Base-by-base conservation (phyloP, 2,113 vertebrate species). In the Cairina moschata region DNA sequence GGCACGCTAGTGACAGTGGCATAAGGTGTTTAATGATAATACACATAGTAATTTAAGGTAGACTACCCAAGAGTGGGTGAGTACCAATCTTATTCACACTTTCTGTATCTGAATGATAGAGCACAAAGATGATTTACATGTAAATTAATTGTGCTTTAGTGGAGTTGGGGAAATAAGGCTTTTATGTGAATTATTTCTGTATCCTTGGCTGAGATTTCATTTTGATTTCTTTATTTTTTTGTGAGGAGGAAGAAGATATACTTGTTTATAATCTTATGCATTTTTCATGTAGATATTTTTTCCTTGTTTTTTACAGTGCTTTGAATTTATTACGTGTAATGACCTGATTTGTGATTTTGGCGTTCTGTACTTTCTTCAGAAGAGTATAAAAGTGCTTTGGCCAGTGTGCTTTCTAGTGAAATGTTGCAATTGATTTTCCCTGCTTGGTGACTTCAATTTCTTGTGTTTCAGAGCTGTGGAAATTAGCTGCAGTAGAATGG, bases 401-500 rank as follows among this genome's bases (percentile, higher is more conserved):
- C 22, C 15, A 42, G 42, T 63, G 56, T 28, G 40, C 40, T 36
- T 52, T 94, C 63, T 81, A 55, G 34, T 36, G 23, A 79, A 94
- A 34, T 8, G 2, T 17, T 34, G 20, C 65, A 86, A 48, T 82
- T 96, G 52, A 67, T 71, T 66, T 81, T 28, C 56, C 17, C 5
- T 69, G n/a, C 26, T 25, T 98, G 82, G 97, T 50, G 62, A 20
- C 17, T 94, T 91, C 71, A 88, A 85, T 17, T 88, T 97, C 91
- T 83, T 97, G 11, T 97, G 40, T 98, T 98, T 93, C 97, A 98
- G 98, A 96, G 83, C 86, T 88, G 84, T 34, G 40, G 75, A 95
- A 89, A 48, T 84, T 93, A 86, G 28, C 67, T 76, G 90, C 90
- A 96, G 78, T 95, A 97, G 87, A 83, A 99, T 99, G 99, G 99